Evolutionary conservation across 2,888 invertebrate species (phyloP).

Genomic region (Microplitis deprimator): DNA sequence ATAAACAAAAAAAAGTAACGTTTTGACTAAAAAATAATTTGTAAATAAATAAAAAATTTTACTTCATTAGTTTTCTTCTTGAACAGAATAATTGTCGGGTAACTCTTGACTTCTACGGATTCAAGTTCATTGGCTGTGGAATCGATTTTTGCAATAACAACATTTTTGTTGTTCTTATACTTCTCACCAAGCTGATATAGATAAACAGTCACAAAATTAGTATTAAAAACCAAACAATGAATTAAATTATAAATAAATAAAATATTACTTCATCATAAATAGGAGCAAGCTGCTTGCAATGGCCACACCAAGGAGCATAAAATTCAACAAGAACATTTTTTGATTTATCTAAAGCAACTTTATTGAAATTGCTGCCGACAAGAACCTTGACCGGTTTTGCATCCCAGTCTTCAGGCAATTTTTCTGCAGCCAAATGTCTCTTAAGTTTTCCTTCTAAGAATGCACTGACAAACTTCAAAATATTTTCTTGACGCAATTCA

Average conservation of each 20-base stretch:
- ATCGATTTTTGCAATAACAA: conserved; percentile 99
- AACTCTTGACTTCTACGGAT: conserved; percentile 93
- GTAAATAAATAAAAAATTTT: conserved; percentile 35
- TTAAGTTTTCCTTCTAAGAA: conserved; percentile 95
- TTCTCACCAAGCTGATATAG: conserved; percentile 87
- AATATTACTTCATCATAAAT: conserved; percentile 84
- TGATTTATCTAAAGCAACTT: conserved; percentile 86
- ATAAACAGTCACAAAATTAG: conserved; percentile 28
- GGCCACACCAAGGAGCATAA: conserved; percentile 99
- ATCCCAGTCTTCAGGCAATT: conserved; percentile 97
- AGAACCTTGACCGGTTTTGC: conserved; percentile 92
- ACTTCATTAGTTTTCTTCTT: conserved; percentile 92
- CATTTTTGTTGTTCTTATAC: conserved; percentile 84
- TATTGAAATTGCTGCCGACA: conserved; percentile 96
- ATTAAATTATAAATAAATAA: conserved; percentile 1
- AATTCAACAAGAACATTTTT: conserved; percentile 99
- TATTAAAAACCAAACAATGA: background rate
- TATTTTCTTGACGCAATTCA: conserved; percentile 80
- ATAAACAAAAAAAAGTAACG: background rate
- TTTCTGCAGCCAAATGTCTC: conserved; percentile 95
- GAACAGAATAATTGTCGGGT: conserved; percentile 96
- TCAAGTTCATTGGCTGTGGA: conserved; percentile 98
- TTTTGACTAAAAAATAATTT: too few relatives aligned
- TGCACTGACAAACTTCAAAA: conserved; percentile 85
- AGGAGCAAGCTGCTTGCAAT: conserved; percentile 97